Evolutionary conservation across 2,888 invertebrate species (phyloP).

Genomic region (Platycnemis pennipes): DNA sequence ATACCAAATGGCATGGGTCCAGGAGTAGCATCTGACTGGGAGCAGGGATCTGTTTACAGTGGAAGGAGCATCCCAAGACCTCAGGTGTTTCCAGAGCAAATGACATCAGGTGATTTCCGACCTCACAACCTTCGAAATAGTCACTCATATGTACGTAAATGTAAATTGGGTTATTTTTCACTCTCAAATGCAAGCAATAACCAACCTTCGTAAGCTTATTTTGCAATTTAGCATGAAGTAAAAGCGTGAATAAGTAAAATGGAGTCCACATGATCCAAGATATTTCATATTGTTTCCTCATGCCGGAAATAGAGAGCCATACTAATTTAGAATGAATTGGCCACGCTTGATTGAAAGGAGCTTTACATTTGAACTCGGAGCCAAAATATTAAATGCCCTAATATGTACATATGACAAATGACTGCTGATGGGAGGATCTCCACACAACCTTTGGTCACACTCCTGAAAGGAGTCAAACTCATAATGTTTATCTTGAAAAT

Average conservation of each 20-base stretch:
- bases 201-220: neutral
- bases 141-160: neutral
- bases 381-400: neutral
- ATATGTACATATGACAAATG: neutral
- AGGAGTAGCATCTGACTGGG: slow-evolving; percentile 84
- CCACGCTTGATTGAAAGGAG: neutral
- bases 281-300: neutral
- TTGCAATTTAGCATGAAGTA: neutral
- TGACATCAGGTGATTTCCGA: slow-evolving; percentile 55
- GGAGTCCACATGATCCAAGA: neutral
- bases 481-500: neutral
- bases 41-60: slow-evolving; percentile 94
- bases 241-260: neutral
- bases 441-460: too few species aligned
- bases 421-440: neutral
- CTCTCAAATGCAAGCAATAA: neutral
- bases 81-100: slow-evolving; percentile 81
- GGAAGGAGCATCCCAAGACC: slow-evolving; percentile 94
- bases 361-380: neutral
- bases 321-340: neutral
- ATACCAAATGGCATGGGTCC: slow-evolving; percentile 48
- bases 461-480: neutral
- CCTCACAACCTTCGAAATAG: neutral
- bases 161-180: neutral
- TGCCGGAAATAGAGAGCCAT: neutral